phyloP scores from a whole-genome alignment of 2,113 vertebrate species.

The Peucedramus taeniatus region DNA sequence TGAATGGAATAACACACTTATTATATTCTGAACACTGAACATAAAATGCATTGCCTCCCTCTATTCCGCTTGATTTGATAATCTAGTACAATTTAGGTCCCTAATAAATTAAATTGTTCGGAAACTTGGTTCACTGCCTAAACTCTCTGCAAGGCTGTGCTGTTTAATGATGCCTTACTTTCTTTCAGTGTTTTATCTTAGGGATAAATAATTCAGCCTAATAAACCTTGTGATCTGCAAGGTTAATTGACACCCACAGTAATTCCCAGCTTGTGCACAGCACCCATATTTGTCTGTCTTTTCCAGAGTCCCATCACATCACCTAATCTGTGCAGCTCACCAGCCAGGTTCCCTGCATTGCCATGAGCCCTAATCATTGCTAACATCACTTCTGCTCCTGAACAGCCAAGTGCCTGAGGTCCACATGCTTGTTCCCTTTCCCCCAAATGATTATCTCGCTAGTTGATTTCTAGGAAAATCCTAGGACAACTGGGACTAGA shows the following conservation, averaged over 20 bases:
- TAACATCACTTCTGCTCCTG: neutral
- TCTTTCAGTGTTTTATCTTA: conserved; percentile 37
- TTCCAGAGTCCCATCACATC: neutral
- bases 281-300: neutral
- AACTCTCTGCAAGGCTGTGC: conserved; percentile 37
- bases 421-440: neutral
- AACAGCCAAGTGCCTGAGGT: neutral
- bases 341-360: neutral
- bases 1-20: conserved; percentile 37
- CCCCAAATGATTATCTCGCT: neutral
- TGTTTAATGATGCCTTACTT: conserved; percentile 49
- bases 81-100: conserved; percentile 34
- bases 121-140: conserved; percentile 58
- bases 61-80: conserved; percentile 62
- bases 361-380: neutral
- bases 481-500: neutral
- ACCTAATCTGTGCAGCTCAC: neutral
- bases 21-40: conserved; percentile 2
- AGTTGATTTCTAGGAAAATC: neutral
- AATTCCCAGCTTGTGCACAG: conserved; percentile 25
- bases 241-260: conserved; percentile 56
- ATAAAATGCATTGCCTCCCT: conserved; percentile 26
- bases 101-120: conserved; percentile 65
- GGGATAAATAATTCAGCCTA: conserved; percentile 64
- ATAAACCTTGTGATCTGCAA: conserved; percentile 43